A percentile compares a stretch with the other conserved stretches of the same genome.
Conservation (phyloP, 2,888 invertebrate species). For the Venustoraphidia nigricollis region DNA sequence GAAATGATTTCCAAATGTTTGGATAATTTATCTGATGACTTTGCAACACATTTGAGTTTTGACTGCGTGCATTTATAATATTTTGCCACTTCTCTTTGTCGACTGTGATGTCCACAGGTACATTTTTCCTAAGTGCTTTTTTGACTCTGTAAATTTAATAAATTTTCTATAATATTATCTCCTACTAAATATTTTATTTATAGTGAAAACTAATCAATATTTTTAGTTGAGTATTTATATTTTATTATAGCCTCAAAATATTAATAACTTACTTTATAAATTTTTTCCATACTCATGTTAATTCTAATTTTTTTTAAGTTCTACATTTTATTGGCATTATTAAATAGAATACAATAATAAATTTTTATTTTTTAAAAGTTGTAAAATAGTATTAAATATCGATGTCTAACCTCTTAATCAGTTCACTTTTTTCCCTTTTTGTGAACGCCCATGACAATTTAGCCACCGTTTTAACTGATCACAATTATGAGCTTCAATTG, state of each 20-base stretch:
- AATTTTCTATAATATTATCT: background rate
- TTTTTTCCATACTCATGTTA: background rate
- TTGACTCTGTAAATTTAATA: slow-evolving; percentile 8
- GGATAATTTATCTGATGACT: slow-evolving; percentile 3
- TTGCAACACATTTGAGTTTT: background rate
- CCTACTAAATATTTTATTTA: background rate
- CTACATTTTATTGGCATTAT: background rate
- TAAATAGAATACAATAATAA: background rate
- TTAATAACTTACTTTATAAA: too few relatives aligned
- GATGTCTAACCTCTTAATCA: slow-evolving; percentile 6
- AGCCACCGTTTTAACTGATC: slow-evolving; percentile 12
- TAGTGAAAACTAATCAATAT: slow-evolving; percentile 1
- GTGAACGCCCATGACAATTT: slow-evolving; percentile 11
- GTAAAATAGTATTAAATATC: slow-evolving; percentile 1
- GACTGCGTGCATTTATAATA: background rate
- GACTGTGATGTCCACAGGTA: slow-evolving; percentile 6
- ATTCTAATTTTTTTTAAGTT: background rate
- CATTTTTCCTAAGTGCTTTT: slow-evolving; percentile 6
- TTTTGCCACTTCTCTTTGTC: slow-evolving; percentile 8
- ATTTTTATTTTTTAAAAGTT: background rate
- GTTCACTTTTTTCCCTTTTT: slow-evolving; percentile 12
- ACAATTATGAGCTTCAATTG: slow-evolving; percentile 12
- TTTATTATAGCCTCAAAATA: too few relatives aligned
- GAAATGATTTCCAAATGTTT: slow-evolving; percentile 8
- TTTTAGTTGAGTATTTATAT: background rate